Base-by-base conservation (phyloP, 2,113 vertebrate species). In the Leptosomus discolor region DNA sequence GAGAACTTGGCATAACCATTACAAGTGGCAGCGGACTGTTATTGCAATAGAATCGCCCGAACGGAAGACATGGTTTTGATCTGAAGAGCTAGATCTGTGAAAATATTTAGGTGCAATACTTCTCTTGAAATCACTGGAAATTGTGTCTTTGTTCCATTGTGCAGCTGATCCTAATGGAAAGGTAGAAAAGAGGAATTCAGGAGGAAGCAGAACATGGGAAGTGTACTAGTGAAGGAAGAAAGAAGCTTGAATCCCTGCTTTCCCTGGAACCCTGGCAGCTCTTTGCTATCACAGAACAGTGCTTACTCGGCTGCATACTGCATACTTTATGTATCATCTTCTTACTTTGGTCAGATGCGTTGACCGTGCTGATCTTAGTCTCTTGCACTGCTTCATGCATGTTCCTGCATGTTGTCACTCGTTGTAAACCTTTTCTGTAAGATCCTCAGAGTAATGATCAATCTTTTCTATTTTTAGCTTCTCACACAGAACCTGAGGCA, bases 241-340 rank as follows among this genome's bases (percentile, higher is more conserved):
- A 39, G 45, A 34, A 77, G 30, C 21, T 73, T 2, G 69, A 30
- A 69, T 41, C 15, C 13, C 11, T 36, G 1, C 14, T 56, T 71
- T 15, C 29, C 34, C 20, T 65, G 83, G 34, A 86, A n/a, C 16
- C 8, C 12, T 61, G 36, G 39, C 45, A 81, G 54, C 37, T 24
- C 15, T 78, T 41, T 4, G 5, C 5, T 48, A 1, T 30, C 27
- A 12, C 15, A 41, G 36, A 37, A 10, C 22, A 16, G 11, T 16
- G 27, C 6, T 61, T 64, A 17, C 16, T 34, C 7, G 41, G 37
- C 29, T 81, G 8, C 2, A 1, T 46, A 12, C 36, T 70, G 29
- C 24, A 12, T 34, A 9, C 13, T 57, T 65, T 7, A 22, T 21
- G 20, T 27, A 11, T 64, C 3, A 5, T 43, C 0, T 0, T 54